phyloP scores from a whole-genome alignment of 2,888 invertebrate genomes.

The Folsomia candida region DNA sequence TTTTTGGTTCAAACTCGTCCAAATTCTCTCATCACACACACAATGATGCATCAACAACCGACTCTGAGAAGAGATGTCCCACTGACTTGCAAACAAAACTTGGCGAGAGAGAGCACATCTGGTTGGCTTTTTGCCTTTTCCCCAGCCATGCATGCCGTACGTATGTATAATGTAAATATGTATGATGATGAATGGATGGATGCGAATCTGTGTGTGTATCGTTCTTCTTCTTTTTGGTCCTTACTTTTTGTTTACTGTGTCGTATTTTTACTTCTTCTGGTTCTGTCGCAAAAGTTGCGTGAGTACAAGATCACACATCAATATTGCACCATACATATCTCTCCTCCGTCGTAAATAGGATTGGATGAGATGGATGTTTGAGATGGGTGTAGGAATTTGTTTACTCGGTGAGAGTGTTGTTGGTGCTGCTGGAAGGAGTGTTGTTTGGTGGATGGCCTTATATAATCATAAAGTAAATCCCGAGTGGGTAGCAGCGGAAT shows the following conservation, averaged over 20 bases:
- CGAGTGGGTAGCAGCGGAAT: background rate
- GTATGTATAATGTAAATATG: too few species aligned
- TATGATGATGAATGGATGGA: too few species aligned
- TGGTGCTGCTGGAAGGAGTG: background rate
- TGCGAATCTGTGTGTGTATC: background rate
- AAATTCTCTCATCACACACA: background rate
- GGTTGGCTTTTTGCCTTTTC: background rate
- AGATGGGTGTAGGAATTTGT: background rate
- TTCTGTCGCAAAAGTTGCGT: background rate
- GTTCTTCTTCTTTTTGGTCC: background rate
- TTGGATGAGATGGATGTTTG: background rate
- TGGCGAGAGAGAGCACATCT: background rate
- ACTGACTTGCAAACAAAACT: background rate
- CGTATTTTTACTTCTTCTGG: too few species aligned
- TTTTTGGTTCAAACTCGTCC: constrained; percentile 4
- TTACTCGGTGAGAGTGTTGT: background rate
- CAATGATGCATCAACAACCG: background rate
- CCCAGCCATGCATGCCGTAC: too few species aligned
- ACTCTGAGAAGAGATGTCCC: background rate
- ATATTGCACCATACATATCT: background rate
- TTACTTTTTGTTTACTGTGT: background rate
- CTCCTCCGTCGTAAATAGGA: background rate
- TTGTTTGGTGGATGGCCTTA: background rate
- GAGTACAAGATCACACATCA: background rate
- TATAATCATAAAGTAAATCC: constrained; percentile 17